Base-by-base conservation (phyloP, 2,113 vertebrate genomes). In the Corynorhinus townsendii region DNA sequence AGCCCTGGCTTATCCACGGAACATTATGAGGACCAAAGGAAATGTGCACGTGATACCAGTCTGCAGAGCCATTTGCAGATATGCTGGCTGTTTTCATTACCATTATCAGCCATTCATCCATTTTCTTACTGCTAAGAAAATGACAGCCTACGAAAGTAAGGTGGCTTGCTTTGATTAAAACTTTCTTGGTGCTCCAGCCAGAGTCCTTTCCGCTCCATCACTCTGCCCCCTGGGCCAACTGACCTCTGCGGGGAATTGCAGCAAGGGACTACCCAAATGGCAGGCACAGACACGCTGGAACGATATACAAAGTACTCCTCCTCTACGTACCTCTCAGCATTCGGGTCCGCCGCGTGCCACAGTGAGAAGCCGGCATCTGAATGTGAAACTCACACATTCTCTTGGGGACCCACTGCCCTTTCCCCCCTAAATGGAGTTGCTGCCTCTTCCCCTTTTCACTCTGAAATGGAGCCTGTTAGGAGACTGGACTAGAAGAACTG, bases 41-140 rank as follows among this genome's bases (percentile, higher is more conserved):
- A 89, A 86, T 0, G 7, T 14, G 49, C 26, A 14, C 0, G 24
- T 0, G 59, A 11, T 19, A 8, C 68, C 0, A 30, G 28, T 40
- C 54, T 38, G 24, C 12, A 22, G 28, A 40, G 15, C 64, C 49
- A 47, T 35, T 6, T 28, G 30, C 26, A 86, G 20, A 26, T 20
- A 43, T 0, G 1, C 1, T 2, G 35, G 28, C 62, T 77, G 4
- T 49, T 52, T 54, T 66, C 40, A 26, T 64, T 12, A 17, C 43
- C 11, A 19, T 24, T 12, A 4, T 11, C n/a, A 45, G 8, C 24
- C 33, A 14, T 22, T 40, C 9, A 28, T n/a, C 17, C 6, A 10
- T 43, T 8, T 17, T 56, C 38, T 89, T n/a, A 72, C 22, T 2
- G 86, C 26, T n/a, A 22, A 64, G 59, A 72, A 86, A 89, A n/a